A percentile compares a stretch with the other conserved stretches of the same genome.
Evolutionary conservation across 2,797 vertebrate species (phyloP).

Genomic region (Thaleichthys pacificus): DNA sequence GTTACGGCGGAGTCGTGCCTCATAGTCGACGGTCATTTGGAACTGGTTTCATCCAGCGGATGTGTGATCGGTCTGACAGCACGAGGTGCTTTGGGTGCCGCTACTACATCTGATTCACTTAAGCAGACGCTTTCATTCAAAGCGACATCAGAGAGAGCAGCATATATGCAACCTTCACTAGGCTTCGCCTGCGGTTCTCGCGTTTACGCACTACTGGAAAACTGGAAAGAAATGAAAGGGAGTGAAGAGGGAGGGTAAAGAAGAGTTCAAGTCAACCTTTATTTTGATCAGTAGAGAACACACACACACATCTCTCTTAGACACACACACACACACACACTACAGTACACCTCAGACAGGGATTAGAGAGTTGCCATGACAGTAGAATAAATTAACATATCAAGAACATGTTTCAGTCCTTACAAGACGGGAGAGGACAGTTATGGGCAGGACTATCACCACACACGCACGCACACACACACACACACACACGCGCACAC

Average conservation of each 20-base stretch:
- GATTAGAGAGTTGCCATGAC: slow-evolving; percentile 21
- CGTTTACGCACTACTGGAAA: background rate
- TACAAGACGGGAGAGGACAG: slow-evolving; percentile 3
- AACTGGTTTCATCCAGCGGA: background rate
- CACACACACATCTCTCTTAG: slow-evolving; percentile 12
- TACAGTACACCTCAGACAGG: background rate
- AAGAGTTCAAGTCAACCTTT: background rate
- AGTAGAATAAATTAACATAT: slow-evolving; percentile 42
- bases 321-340: slow-evolving; percentile 4
- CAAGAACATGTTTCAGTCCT: slow-evolving; percentile 20
- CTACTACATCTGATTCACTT: background rate
- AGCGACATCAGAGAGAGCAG: too few relatives aligned
- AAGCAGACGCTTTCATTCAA: too few relatives aligned
- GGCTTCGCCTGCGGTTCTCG: too few relatives aligned
- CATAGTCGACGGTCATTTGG: too few relatives aligned
- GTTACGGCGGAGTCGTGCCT: background rate
- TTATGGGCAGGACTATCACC: background rate
- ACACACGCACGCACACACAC: background rate
- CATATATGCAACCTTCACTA: too few relatives aligned
- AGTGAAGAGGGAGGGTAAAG: background rate
- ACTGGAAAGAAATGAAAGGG: background rate
- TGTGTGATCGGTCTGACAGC: background rate
- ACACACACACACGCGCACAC: background rate
- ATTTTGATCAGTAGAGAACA: slow-evolving; percentile 12
- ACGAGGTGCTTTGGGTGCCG: background rate